phyloP scores from a whole-genome alignment of 2,888 invertebrate genomes.

The Spodoptera exigua region DNA sequence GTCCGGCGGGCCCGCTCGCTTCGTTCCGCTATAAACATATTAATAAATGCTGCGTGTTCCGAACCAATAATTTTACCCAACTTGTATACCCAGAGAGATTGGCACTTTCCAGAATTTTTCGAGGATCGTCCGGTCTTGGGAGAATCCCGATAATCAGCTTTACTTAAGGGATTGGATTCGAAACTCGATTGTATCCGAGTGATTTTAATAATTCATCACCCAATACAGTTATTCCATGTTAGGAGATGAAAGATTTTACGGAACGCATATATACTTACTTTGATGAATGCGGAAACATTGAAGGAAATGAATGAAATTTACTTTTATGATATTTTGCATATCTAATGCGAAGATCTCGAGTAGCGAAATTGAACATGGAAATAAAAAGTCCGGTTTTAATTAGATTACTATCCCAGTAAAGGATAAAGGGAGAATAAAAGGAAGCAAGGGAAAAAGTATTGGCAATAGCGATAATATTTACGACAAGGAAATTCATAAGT shows the following conservation, averaged over 20 bases:
- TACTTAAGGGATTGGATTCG: constrained; percentile 88
- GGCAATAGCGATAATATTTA: constrained; percentile 53
- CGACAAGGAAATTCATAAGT: constrained; percentile 53
- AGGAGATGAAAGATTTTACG: constrained; percentile 71
- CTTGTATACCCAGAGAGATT: constrained; percentile 78
- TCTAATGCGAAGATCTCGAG: constrained; percentile 3
- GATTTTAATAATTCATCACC: constrained; percentile 88
- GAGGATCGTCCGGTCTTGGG: constrained; percentile 74
- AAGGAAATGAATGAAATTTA: constrained; percentile 44
- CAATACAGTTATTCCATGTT: constrained; percentile 71
- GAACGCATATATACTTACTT: constrained; percentile 67
- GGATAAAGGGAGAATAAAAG: constrained; percentile 26
- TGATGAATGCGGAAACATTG: constrained; percentile 56
- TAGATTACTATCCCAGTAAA: constrained; percentile 31
- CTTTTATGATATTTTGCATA: constrained; percentile 30
- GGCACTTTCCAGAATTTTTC: constrained; percentile 84
- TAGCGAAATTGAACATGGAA: constrained; percentile 5
- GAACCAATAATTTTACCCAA: constrained; percentile 78
- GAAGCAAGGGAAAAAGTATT: constrained; percentile 33
- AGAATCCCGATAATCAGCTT: constrained; percentile 86
- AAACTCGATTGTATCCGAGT: constrained; percentile 85
- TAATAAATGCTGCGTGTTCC: constrained; percentile 78
- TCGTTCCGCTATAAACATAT: constrained; percentile 68
- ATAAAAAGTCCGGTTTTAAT: constrained; percentile 26
- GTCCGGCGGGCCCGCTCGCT: constrained; percentile 42